Evolutionary conservation across 1,140 invertebrate species (phyloP).

Genomic region (Drosophila albomicans): DNA sequence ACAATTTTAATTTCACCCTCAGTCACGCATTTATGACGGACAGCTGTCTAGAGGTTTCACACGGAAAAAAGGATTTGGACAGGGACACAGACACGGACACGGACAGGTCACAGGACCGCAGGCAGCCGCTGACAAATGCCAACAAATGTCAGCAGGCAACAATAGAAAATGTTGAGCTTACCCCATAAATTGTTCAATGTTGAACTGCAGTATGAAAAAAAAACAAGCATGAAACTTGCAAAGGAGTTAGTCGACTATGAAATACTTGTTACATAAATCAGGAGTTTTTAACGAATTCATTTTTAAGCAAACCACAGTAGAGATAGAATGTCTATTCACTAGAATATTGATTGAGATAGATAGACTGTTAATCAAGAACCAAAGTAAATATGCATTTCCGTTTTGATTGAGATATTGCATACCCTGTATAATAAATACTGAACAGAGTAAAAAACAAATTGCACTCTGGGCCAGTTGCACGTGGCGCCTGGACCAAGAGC

Average conservation of each 20-base stretch:
- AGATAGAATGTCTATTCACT: no score
- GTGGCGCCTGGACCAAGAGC: conserved; percentile 13
- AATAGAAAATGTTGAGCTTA: conserved; percentile 50
- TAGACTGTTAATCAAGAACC: no score
- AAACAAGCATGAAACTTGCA: background rate
- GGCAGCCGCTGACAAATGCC: conserved; percentile 58
- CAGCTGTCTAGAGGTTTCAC: conserved; percentile 31
- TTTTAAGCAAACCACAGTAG: no score
- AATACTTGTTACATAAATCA: background rate
- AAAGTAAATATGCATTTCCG: no score
- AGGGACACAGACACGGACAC: conserved; percentile 6
- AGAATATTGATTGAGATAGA: background rate
- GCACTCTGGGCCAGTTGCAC: conserved; percentile 35
- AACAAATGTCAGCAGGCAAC: conserved; percentile 59
- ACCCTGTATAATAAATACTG: background rate
- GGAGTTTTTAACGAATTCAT: no score
- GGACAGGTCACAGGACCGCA: conserved; percentile 34
- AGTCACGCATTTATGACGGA: conserved; percentile 45
- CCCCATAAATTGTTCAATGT: conserved; percentile 48
- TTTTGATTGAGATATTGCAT: background rate
- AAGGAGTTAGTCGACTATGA: background rate
- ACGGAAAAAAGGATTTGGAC: conserved; percentile 8
- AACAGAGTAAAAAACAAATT: conserved; percentile 30
- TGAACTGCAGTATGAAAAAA: conserved; percentile 4
- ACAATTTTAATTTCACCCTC: conserved; percentile 20